Percentiles rank a stretch among this genome's conserved stretches.
Evolutionary conservation across 2,113 vertebrate genomes (phyloP).

Genomic region (Pangasianodon gigas): DNA sequence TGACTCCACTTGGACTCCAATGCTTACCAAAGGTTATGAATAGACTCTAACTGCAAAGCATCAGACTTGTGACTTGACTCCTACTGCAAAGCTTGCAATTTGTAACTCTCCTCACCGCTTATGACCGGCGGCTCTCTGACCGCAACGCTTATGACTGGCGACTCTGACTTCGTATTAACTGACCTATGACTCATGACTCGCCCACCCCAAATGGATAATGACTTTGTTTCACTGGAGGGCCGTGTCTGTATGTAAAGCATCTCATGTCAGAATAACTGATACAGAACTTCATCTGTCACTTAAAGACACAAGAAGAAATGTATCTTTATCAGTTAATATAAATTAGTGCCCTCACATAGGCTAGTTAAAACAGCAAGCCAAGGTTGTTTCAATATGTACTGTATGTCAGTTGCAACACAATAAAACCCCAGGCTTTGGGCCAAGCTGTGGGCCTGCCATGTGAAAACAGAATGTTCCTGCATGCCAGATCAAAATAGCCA

Average conservation of each 20-base stretch:
- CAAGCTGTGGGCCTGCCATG: no score
- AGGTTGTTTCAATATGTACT: background rate
- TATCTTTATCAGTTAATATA: no score
- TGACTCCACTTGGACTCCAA: background rate
- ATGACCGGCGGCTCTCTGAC: background rate
- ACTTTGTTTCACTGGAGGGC: background rate
- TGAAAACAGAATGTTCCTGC: slow-evolving; percentile 9
- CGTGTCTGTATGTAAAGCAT: background rate
- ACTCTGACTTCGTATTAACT: background rate
- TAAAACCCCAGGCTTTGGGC: background rate
- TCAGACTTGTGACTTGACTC: background rate
- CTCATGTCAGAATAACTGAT: background rate
- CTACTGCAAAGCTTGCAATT: background rate
- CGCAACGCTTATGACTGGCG: background rate
- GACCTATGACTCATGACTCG: background rate
- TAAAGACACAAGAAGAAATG: background rate
- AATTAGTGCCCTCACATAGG: background rate
- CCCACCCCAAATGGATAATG: background rate
- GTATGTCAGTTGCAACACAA: background rate
- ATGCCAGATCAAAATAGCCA: background rate
- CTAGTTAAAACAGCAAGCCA: background rate
- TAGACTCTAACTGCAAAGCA: background rate
- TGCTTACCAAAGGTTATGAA: background rate
- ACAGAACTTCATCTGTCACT: background rate
- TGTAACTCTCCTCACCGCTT: background rate